These are phyloP conservation scores for Tor tambroides DNA, from an alignment of 2,113 vertebrate species.

Conservation along the genomic window DNA sequence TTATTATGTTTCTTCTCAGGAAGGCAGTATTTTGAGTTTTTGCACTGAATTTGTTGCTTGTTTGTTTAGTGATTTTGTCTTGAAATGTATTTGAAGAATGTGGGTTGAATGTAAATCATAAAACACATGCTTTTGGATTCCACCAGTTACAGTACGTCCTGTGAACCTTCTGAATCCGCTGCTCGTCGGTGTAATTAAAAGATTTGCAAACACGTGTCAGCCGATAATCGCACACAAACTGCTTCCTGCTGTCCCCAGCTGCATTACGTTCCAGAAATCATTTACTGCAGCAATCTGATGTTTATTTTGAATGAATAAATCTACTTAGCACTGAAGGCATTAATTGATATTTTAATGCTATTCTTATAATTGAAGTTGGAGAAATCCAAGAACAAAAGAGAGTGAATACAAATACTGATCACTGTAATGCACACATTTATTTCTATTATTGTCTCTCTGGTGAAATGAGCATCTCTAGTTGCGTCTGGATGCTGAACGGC, in stretches of 20 bases:
- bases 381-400: constrained; percentile 79
- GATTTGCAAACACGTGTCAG: constrained; percentile 79
- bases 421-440: constrained; percentile 76
- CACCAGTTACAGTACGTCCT: neutral
- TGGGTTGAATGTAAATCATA: neutral
- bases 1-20: neutral
- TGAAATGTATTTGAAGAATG: neutral
- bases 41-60: neutral
- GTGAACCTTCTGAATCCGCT: constrained; percentile 46
- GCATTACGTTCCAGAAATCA: constrained; percentile 79
- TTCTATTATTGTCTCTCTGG: constrained; percentile 48
- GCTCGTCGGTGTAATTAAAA: constrained; percentile 77
- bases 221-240: constrained; percentile 74
- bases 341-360: constrained; percentile 81
- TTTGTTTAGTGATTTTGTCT: neutral
- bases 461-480: constrained; percentile 56
- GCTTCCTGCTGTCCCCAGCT: constrained; percentile 70
- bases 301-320: constrained; percentile 79
- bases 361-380: constrained; percentile 80
- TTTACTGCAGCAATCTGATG: constrained; percentile 77
- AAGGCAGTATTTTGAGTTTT: neutral
- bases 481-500: constrained; percentile 52
- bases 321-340: constrained; percentile 77
- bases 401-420: constrained; percentile 80
- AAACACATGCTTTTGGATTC: neutral